These are phyloP conservation scores for Nomia melanderi DNA, from an alignment of 1,140 invertebrate species.

Conservation along the genomic window DNA sequence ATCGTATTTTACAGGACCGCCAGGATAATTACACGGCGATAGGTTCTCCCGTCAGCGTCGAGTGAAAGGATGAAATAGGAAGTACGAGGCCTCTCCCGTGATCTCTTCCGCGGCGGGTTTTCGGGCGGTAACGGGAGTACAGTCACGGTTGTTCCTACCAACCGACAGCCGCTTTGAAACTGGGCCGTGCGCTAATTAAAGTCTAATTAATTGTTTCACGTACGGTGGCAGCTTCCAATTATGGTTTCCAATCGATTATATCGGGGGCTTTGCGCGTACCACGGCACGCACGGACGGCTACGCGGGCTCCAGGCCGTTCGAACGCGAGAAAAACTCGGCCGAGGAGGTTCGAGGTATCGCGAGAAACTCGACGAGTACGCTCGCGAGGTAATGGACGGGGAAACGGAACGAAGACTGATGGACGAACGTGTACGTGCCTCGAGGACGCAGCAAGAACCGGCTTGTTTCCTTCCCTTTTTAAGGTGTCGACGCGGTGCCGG, in stretches of 20 bases:
- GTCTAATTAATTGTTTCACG: slow-evolving; percentile 63
- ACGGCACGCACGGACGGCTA: neutral
- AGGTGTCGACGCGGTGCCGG: neutral
- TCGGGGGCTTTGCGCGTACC: slow-evolving; percentile 6
- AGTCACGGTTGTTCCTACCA: slow-evolving; percentile 5
- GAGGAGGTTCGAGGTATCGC: no score
- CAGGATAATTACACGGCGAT: slow-evolving; percentile 28
- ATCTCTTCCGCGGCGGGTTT: slow-evolving; percentile 18
- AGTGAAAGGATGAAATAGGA: slow-evolving; percentile 27
- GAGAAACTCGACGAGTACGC: no score
- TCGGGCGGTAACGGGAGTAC: slow-evolving; percentile 25
- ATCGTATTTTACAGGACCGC: slow-evolving; percentile 14
- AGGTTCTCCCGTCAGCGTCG: neutral
- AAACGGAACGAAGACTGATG: no score
- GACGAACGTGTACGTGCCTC: no score
- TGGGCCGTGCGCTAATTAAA: slow-evolving; percentile 63
- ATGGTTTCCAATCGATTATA: slow-evolving; percentile 52
- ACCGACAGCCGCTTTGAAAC: slow-evolving; percentile 53
- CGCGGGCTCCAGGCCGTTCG: no score
- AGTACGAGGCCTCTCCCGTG: slow-evolving; percentile 1
- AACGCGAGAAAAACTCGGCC: no score
- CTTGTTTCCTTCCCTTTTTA: neutral
- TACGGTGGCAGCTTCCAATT: slow-evolving; percentile 62
- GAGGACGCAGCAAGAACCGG: no score
- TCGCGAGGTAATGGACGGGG: no score